Conservation (phyloP, 2,888 invertebrate species). For the Parapristionchus giblindavisi region DNA sequence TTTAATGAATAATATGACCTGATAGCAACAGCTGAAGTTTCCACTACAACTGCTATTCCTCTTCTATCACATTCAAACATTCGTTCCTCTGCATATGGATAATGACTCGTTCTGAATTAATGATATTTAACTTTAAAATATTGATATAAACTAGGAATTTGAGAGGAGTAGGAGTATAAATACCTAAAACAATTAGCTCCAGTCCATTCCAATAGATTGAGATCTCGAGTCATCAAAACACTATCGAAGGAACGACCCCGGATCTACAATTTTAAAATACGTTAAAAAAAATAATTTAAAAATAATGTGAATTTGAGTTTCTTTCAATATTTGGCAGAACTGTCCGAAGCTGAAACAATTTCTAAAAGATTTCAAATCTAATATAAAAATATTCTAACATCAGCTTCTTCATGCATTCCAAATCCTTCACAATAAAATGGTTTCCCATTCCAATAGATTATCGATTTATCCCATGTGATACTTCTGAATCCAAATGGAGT, state of each 20-base stretch:
- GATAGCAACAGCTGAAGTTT: conserved; percentile 88
- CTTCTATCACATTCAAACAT: conserved; percentile 90
- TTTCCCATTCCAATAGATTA: conserved; percentile 79
- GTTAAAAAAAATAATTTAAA: too few species aligned
- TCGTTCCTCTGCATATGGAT: conserved; percentile 96
- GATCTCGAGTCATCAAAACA: conserved; percentile 86
- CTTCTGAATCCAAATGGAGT: conserved; percentile 88
- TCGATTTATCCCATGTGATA: conserved; percentile 80
- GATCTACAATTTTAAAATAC: conserved; percentile 77
- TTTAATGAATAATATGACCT: conserved; percentile 17
- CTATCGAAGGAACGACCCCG: conserved; percentile 92
- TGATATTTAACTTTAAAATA: too few species aligned
- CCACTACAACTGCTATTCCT: conserved; percentile 93
- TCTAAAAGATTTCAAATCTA: too few species aligned
- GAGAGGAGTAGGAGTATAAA: too few species aligned
- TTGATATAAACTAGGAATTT: too few species aligned
- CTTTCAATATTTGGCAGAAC: too few species aligned
- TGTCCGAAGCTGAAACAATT: too few species aligned
- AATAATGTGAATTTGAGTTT: too few species aligned
- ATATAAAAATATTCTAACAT: too few species aligned
- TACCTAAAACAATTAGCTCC: conserved; percentile 82
- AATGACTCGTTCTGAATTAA: conserved; percentile 75
- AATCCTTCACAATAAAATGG: conserved; percentile 91
- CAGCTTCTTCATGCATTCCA: conserved; percentile 93
- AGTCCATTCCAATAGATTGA: conserved; percentile 91